Conservation (phyloP, 2,888 invertebrate species). For the Harpalus rubripes region DNA sequence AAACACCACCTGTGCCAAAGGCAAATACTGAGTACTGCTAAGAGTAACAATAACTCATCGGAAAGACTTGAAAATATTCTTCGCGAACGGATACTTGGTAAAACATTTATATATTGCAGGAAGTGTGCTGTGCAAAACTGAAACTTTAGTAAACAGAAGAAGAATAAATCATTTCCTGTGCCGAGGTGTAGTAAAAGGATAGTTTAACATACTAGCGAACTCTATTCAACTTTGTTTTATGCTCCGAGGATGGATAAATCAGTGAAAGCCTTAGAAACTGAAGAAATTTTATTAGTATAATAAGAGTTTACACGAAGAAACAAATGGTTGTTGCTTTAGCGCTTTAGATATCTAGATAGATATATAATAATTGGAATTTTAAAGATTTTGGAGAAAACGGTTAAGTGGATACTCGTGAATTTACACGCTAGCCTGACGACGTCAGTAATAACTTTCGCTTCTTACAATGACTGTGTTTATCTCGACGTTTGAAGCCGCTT, state of each 20-base stretch:
- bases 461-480: no score
- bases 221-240: conserved; percentile 29
- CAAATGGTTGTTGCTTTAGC: not conserved
- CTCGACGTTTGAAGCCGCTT: no score
- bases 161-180: conserved; percentile 24
- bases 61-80: conserved; percentile 26
- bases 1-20: not conserved
- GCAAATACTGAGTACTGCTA: not conserved
- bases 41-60: conserved; percentile 17
- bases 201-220: conserved; percentile 27
- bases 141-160: conserved; percentile 29
- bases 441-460: no score
- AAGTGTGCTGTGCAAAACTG: conserved; percentile 12
- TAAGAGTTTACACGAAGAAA: no score
- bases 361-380: no score
- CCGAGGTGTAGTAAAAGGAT: conserved; percentile 26
- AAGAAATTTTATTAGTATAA: no score
- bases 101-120: conserved; percentile 13
- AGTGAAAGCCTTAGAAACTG: no score
- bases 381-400: no score
- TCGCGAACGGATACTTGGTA: conserved; percentile 21
- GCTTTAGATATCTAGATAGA: no score
- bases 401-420: no score
- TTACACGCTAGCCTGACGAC: no score
- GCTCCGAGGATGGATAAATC: not conserved